Conservation (phyloP, 2,888 invertebrate genomes). For the Diaperis boleti region DNA sequence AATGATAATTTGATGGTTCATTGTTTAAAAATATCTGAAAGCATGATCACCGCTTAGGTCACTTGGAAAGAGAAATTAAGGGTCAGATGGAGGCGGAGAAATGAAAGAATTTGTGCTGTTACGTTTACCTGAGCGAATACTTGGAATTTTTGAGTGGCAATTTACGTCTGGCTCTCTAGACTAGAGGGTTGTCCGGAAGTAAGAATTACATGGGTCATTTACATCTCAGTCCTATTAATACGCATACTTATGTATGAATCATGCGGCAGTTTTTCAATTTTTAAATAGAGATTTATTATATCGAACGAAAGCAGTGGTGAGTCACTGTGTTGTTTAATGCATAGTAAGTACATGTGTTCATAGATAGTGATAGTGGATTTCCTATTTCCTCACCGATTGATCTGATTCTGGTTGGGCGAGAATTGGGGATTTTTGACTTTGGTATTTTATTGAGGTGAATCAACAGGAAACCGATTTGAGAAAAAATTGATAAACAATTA, state of each 20-base stretch:
- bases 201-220: background rate
- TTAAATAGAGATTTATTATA: constrained; percentile 2
- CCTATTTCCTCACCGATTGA: no score
- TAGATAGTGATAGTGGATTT: no score
- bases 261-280: background rate
- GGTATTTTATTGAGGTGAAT: no score
- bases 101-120: constrained; percentile 1
- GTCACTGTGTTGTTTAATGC: background rate
- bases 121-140: constrained; percentile 18
- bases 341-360: no score
- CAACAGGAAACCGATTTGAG: no score
- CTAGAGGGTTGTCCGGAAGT: constrained; percentile 1
- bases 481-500: no score
- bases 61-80: constrained; percentile 26
- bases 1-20: constrained; percentile 7
- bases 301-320: no score
- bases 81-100: background rate
- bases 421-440: no score
- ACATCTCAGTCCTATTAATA: background rate
- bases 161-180: background rate
- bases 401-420: no score
- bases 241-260: background rate
- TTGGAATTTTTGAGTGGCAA: constrained; percentile 7
- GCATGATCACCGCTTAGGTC: constrained; percentile 1
- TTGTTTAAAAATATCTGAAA: constrained; percentile 13